These are phyloP conservation scores for Peucedramus taeniatus DNA, from an alignment of 2,113 vertebrate genomes.

Conservation along the genomic window DNA sequence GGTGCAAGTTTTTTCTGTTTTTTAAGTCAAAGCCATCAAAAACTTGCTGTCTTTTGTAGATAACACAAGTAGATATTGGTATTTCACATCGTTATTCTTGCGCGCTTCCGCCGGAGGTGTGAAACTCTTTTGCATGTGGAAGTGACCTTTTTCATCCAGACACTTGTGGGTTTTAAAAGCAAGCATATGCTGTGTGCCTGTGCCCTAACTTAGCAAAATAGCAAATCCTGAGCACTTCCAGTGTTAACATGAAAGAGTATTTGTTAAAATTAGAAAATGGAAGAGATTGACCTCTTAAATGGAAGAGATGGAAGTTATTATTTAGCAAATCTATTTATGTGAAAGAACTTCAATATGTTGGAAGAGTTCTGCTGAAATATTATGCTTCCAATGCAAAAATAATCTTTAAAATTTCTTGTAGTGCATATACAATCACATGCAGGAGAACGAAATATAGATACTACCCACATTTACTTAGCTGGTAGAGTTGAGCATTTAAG, in stretches of 20 bases:
- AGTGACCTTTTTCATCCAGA: not conserved
- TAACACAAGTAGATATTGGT: not conserved
- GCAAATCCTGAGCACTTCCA: not conserved
- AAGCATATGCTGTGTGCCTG: not conserved
- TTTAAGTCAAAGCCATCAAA: not conserved
- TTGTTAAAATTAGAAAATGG: not conserved
- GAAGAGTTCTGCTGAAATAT: not conserved
- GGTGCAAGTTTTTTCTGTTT: not conserved
- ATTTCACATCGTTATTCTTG: not conserved
- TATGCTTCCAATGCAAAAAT: not conserved
- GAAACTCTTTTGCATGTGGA: not conserved
- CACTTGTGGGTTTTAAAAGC: not conserved
- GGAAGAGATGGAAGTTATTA: not conserved
- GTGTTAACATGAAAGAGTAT: not conserved
- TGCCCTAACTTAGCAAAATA: not conserved
- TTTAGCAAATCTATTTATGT: not conserved
- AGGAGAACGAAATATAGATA: not conserved
- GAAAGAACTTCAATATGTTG: not conserved
- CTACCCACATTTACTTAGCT: not conserved
- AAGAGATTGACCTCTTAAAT: not conserved
- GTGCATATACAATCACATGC: not conserved
- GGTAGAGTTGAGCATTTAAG: not conserved
- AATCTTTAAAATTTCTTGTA: not conserved
- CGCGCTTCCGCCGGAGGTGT: rapidly evolving
- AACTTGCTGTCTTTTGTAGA: not conserved